phyloP scores from a whole-genome alignment of 1,140 invertebrate genomes.

The Conus ventricosus region DNA sequence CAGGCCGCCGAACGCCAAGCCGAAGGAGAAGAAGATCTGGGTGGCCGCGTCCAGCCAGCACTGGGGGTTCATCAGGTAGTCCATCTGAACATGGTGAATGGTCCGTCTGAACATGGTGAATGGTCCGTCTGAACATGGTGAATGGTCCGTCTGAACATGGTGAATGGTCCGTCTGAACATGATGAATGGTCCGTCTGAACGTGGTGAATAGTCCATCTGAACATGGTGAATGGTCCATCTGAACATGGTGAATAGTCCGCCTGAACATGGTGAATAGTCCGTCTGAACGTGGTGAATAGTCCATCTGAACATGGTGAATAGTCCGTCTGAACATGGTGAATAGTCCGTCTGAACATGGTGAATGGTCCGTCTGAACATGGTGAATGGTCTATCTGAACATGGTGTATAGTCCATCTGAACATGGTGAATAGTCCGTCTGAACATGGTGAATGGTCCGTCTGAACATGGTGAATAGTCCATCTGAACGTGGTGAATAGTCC shows the following conservation, averaged over 20 bases:
- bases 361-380: background rate
- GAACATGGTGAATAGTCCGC: background rate
- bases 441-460: slow-evolving; percentile 38
- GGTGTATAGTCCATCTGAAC: background rate
- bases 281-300: background rate
- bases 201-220: background rate
- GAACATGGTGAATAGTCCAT: slow-evolving; percentile 47
- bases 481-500: slow-evolving; percentile 33
- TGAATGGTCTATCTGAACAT: background rate
- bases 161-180: background rate
- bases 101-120: background rate
- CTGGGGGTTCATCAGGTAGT: slow-evolving; percentile 60
- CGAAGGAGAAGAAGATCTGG: slow-evolving; percentile 92
- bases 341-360: background rate
- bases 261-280: background rate
- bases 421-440: background rate
- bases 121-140: background rate
- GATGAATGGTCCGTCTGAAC: background rate
- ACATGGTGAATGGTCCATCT: background rate
- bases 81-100: slow-evolving; percentile 50
- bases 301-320: background rate
- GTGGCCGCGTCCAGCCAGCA: slow-evolving; percentile 90
- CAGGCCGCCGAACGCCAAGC: slow-evolving; percentile 91
- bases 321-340: background rate
- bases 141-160: background rate